phyloP scores from a whole-genome alignment of 2,888 invertebrate genomes.

The Agriopis marginaria region DNA sequence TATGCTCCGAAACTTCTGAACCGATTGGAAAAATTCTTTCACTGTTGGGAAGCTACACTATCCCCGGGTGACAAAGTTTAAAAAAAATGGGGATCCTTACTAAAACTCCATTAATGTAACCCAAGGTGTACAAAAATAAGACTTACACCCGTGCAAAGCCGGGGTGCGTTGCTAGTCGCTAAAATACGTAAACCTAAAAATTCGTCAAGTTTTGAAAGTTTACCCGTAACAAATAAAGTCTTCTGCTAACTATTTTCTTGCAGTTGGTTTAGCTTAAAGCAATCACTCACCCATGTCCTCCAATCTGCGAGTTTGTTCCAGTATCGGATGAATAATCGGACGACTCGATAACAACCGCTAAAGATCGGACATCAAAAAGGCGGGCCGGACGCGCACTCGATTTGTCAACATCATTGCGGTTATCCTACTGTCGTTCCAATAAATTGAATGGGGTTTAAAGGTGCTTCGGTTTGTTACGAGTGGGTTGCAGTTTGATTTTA shows the following conservation, averaged over 20 bases:
- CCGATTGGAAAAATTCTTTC: no score
- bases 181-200: no score
- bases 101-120: no score
- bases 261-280: slow-evolving; percentile 5
- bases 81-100: no score
- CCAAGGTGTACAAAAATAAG: no score
- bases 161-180: no score
- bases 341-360: slow-evolving; percentile 64
- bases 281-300: slow-evolving; percentile 35
- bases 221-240: neutral
- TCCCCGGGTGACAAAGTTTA: no score
- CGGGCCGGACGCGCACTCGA: slow-evolving; percentile 69
- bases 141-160: no score
- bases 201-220: no score
- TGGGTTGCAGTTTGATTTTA: slow-evolving; percentile 20
- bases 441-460: slow-evolving; percentile 70
- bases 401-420: slow-evolving; percentile 83
- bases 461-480: slow-evolving; percentile 36
- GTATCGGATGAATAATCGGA: slow-evolving; percentile 70
- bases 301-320: slow-evolving; percentile 36
- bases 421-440: slow-evolving; percentile 67
- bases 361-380: slow-evolving; percentile 82
- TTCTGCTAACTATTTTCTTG: neutral
- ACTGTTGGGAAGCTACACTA: no score
- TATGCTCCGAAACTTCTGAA: no score